A percentile compares a stretch with the other conserved stretches of the same genome.
phyloP scores from a whole-genome alignment of 2,888 invertebrate genomes.

The Eupithecia centaureata region DNA sequence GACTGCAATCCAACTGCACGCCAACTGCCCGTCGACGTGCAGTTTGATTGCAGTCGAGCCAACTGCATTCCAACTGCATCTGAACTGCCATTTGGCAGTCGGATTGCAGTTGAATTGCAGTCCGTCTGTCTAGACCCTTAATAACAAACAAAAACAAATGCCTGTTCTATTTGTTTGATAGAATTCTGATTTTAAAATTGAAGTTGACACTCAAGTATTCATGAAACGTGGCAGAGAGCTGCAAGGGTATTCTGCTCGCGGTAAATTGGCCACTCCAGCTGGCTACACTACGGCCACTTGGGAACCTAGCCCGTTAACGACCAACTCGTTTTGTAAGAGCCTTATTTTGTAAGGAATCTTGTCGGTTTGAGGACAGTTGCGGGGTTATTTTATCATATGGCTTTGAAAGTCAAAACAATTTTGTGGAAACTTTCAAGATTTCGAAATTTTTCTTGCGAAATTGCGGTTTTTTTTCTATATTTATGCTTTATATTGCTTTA shows the following conservation, averaged over 20 bases:
- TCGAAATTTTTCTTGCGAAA: not conserved
- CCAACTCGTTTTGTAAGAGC: slow-evolving; percentile 19
- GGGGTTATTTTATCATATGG: not conserved
- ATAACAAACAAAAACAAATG: not conserved
- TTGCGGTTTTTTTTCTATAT: no score
- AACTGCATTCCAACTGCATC: no score
- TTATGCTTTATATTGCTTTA: not conserved
- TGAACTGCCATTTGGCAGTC: no score
- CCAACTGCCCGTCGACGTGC: no score
- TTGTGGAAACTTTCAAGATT: not conserved
- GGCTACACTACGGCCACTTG: slow-evolving; percentile 32
- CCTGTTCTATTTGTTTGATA: not conserved
- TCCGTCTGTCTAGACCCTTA: no score
- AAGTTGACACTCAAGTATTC: slow-evolving; percentile 33
- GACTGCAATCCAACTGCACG: no score
- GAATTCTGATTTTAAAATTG: slow-evolving; percentile 31
- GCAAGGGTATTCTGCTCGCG: slow-evolving; percentile 24
- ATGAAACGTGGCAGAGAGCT: slow-evolving; percentile 27
- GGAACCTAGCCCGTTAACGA: slow-evolving; percentile 32
- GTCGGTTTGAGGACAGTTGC: slow-evolving; percentile 2
- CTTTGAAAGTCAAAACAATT: not conserved
- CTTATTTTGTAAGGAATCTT: slow-evolving; percentile 28
- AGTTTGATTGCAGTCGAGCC: no score
- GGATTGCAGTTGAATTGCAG: no score
- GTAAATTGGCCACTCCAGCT: slow-evolving; percentile 35